phyloP scores from a whole-genome alignment of 2,888 invertebrate genomes.

The Micoletzkya japonica region DNA sequence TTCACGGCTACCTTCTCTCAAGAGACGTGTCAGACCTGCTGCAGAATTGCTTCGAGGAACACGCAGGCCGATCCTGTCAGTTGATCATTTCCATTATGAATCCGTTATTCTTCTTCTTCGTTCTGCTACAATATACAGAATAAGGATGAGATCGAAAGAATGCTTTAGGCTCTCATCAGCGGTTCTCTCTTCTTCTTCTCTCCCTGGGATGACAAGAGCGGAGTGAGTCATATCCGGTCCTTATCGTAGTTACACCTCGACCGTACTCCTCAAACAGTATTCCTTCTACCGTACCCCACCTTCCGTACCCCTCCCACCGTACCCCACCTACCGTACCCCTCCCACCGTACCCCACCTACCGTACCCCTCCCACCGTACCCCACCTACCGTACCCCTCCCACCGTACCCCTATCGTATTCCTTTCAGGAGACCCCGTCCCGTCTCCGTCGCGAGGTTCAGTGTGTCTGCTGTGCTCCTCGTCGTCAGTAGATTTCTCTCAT shows the following conservation, averaged over 20 bases:
- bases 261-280: too few relatives aligned
- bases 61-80: conserved; percentile 38
- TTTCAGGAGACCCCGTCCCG: conserved; percentile 6
- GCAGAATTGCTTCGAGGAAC: conserved; percentile 39
- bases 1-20: conserved; percentile 45
- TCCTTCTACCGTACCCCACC: too few relatives aligned
- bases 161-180: conserved; percentile 36
- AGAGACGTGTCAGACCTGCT: conserved; percentile 44
- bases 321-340: too few relatives aligned
- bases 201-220: conserved; percentile 31
- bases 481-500: neutral
- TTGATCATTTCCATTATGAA: neutral
- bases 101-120: neutral
- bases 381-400: neutral
- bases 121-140: too few relatives aligned
- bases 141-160: too few relatives aligned
- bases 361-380: neutral
- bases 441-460: conserved; percentile 17
- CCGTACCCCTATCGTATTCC: too few relatives aligned
- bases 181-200: conserved; percentile 47
- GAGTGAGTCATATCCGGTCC: conserved; percentile 11
- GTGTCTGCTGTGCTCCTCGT: conserved; percentile 19
- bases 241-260: too few relatives aligned
- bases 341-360: too few relatives aligned
- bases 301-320: too few relatives aligned